phyloP scores from a whole-genome alignment of 2,888 invertebrate species.

The Neoitamus cyanurus region DNA sequence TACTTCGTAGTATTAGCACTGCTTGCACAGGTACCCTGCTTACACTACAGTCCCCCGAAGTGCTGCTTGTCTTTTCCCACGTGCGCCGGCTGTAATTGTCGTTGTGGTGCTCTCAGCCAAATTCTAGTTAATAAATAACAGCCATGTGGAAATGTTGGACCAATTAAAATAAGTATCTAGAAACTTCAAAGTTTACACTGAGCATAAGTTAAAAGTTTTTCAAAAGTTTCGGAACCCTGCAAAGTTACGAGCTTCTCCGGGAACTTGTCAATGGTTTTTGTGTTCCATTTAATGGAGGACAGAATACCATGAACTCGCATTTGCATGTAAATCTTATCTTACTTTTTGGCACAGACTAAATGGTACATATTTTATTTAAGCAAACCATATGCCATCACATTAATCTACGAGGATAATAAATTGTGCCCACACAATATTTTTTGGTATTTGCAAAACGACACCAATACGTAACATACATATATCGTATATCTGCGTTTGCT shows the following conservation, averaged over 20 bases:
- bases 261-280: neutral
- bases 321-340: neutral
- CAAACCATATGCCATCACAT: neutral
- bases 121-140: constrained; percentile 13
- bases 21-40: neutral
- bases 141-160: neutral
- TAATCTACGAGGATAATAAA: neutral
- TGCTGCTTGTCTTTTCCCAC: neutral
- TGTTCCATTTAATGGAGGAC: neutral
- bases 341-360: neutral
- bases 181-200: neutral
- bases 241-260: neutral
- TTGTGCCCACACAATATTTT: too few relatives aligned
- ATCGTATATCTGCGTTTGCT: too few relatives aligned
- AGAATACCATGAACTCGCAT: neutral
- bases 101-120: neutral
- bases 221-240: neutral
- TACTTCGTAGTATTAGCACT: neutral
- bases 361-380: neutral
- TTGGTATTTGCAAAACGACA: too few relatives aligned
- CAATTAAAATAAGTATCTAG: neutral
- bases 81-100: neutral
- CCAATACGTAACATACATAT: too few relatives aligned
- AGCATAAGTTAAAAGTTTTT: neutral
- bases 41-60: neutral